Evolutionary conservation across 2,888 invertebrate genomes (phyloP), one percentile per base, ranked within the genome.

Genomic region (Nomada lathburiana): DNA sequence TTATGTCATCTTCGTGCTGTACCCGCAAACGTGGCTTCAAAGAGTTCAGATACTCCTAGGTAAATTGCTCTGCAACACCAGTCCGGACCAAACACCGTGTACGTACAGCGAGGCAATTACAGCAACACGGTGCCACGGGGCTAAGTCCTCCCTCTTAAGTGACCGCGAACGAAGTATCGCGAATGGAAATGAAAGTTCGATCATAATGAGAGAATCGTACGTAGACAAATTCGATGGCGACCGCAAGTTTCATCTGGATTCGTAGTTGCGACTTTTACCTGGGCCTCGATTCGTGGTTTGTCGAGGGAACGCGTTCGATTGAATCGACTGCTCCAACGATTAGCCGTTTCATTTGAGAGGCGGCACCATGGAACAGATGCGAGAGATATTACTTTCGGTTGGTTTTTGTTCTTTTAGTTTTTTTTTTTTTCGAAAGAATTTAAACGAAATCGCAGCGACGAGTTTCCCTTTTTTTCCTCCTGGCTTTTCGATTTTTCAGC

Each of bases 241-340:
- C 5, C 29, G 36, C 20, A 47, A 68, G 44, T 71, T 71, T 60
- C 60, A 65, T 36, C 36, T 44, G 10, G 0, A 11, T 9, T 26
- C 44, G 68, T 63, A 64, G 50, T 69, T 18, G n/a, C 9, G 63
- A 78, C 77, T 69, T 79, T 77, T 77, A 79, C 70, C 23, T 36
- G 26, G 13, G 36, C 11, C 29, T 44, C 62, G 26, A 63, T 67
- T 67, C 73, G 18, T 59, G 55, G 60, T 60, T 74, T 63, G 68
- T 75, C 52, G 59, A 62, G 42, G 74, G 55, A 11, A 65, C 73
- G 53, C 26, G 64, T 62, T 11, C 72, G 59, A 62, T 72, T 55
- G 69, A 67, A 82, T 76, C 76, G 79, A 73, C 59, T 23, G 82
- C 64, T 36, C 57, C 47, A 76, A 76, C 76, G 83, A 76, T 83